These are phyloP conservation scores for Drosophila tropicalis DNA, from an alignment of 1,140 invertebrate genomes.

Conservation along the genomic window DNA sequence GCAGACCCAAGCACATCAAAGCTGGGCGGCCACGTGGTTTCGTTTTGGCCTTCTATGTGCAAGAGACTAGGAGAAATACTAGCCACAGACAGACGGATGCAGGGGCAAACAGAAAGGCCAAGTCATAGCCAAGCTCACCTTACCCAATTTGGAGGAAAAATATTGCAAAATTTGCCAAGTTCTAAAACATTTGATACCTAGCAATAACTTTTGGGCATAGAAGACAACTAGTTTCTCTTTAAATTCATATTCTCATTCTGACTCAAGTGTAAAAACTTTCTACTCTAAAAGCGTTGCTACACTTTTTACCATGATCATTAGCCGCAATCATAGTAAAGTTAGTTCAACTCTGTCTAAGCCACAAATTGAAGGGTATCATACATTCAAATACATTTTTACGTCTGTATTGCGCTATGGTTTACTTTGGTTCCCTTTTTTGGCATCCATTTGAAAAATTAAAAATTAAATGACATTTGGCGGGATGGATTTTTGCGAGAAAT, in stretches of 20 bases:
- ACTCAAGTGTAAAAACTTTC: no score
- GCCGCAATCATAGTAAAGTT: no score
- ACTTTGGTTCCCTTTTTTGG: slow-evolving; percentile 12
- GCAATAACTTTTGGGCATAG: not conserved
- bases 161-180: not conserved
- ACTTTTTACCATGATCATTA: no score
- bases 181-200: slow-evolving; percentile 2
- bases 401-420: not conserved
- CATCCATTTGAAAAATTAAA: slow-evolving; percentile 60
- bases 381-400: not conserved
- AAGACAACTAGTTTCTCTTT: no score
- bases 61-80: not conserved
- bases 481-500: slow-evolving; percentile 27
- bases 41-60: not conserved
- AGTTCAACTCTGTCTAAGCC: not conserved
- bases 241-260: no score
- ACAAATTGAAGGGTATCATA: not conserved
- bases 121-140: not conserved
- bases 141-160: not conserved
- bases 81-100: not conserved
- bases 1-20: not conserved
- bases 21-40: slow-evolving; percentile 2
- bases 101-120: not conserved
- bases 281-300: no score
- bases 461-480: slow-evolving; percentile 43